A percentile compares a stretch with the other conserved stretches of the same genome.
Evolutionary conservation across 2,888 invertebrate species (phyloP).

Genomic region (Andrena bucephala): DNA sequence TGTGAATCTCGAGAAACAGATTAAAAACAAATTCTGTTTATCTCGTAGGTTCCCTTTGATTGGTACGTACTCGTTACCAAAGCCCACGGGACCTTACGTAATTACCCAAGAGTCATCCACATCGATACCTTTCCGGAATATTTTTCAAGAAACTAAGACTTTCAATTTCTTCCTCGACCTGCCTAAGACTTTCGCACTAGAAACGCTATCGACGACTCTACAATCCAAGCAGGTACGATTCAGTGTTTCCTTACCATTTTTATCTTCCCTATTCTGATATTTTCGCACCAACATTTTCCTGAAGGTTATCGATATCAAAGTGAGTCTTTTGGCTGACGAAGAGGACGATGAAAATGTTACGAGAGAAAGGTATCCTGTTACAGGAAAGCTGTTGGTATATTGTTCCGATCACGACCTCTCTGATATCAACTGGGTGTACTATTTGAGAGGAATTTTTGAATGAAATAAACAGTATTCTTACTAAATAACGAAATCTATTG

Average conservation of each 20-base stretch:
- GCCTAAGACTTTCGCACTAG: conserved; percentile 61
- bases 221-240: conserved; percentile 70
- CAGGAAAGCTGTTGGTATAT: conserved; percentile 71
- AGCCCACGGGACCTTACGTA: conserved; percentile 76
- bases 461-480: conserved; percentile 3
- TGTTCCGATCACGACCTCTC: conserved; percentile 65
- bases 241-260: not conserved
- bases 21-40: not conserved
- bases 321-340: conserved; percentile 47
- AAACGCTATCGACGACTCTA: conserved; percentile 48
- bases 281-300: conserved; percentile 6
- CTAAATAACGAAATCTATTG: too few relatives aligned
- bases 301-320: conserved; percentile 57
- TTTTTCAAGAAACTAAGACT: conserved; percentile 68
- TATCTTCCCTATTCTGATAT: not conserved
- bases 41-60: conserved; percentile 74
- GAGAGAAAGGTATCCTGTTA: conserved; percentile 57
- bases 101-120: conserved; percentile 48
- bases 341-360: not conserved
- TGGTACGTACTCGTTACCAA: conserved; percentile 69
- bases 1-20: not conserved
- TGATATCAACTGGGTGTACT: conserved; percentile 72
- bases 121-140: conserved; percentile 74
- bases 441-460: conserved; percentile 68
- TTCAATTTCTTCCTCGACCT: conserved; percentile 71